Evolutionary conservation across 2,797 vertebrate genomes (phyloP).

Genomic region (Myotis myotis): DNA sequence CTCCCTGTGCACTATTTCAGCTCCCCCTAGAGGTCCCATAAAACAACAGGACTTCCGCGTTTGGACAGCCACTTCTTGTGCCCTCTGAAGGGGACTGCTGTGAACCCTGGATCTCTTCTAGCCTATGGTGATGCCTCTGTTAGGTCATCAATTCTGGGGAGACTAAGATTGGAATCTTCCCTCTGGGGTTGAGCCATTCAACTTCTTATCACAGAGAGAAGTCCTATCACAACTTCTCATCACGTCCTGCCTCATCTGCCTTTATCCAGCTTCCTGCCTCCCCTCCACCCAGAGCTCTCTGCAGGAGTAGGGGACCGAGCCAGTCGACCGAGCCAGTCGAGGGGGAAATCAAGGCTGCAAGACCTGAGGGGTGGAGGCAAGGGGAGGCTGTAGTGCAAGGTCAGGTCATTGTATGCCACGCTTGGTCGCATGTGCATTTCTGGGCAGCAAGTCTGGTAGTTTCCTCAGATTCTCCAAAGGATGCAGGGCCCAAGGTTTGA

Average conservation of each 20-base stretch:
- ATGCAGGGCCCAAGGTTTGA: not conserved
- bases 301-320: not conserved
- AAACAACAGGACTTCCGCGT: not conserved
- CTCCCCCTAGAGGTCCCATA: slow-evolving; percentile 33
- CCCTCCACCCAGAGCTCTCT: not conserved
- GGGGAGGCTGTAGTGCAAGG: not conserved
- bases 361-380: not conserved
- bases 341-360: not conserved
- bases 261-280: not conserved
- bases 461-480: not conserved
- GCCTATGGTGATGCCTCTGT: not conserved
- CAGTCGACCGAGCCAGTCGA: not conserved
- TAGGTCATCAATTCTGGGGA: not conserved
- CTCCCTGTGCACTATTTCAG: not conserved
- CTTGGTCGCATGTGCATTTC: not conserved
- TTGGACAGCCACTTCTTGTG: not conserved
- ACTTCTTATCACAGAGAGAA: not conserved
- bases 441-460: not conserved
- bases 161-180: slow-evolving; percentile 14
- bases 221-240: not conserved
- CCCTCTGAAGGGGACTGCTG: not conserved
- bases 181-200: not conserved
- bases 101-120: not conserved
- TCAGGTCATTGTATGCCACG: not conserved
- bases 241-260: not conserved